A percentile compares a stretch with the other conserved stretches of the same genome.
These are phyloP conservation scores for Amiota mariae DNA, from an alignment of 2,888 invertebrate genomes.

Conservation along the genomic window DNA sequence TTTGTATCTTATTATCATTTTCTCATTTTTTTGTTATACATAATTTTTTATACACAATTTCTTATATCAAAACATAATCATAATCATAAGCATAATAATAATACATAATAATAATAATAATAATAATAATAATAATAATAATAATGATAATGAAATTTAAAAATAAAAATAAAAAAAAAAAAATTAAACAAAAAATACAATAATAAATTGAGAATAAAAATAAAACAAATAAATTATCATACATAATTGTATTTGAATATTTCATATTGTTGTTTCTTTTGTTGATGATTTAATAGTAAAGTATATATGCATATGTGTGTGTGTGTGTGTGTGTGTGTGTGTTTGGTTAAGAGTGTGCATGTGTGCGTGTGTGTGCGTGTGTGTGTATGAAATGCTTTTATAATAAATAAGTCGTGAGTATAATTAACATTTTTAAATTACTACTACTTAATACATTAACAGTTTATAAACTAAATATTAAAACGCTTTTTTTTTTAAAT, in stretches of 20 bases:
- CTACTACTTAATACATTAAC: slow-evolving; percentile 10
- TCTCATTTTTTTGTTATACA: slow-evolving; percentile 22
- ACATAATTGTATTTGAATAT: slow-evolving; percentile 29
- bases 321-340: slow-evolving; percentile 31
- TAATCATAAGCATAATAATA: not conserved
- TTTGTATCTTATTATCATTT: slow-evolving; percentile 20
- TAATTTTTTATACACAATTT: not conserved
- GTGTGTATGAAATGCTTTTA: slow-evolving; percentile 26
- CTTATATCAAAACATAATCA: slow-evolving; percentile 27
- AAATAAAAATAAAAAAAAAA: slow-evolving; percentile 37
- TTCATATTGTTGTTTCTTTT: slow-evolving; percentile 21
- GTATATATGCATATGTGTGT: slow-evolving; percentile 13
- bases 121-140: slow-evolving; percentile 25
- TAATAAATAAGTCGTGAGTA: slow-evolving; percentile 43
- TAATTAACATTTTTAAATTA: slow-evolving; percentile 6
- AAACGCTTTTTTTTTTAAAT: not conserved
- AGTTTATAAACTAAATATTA: not conserved
- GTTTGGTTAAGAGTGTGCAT: slow-evolving; percentile 5
- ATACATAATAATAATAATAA: not conserved
- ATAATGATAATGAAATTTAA: slow-evolving; percentile 38
- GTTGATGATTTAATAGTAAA: not conserved
- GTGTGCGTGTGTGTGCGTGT: slow-evolving; percentile 21
- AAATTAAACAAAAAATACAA: slow-evolving; percentile 42
- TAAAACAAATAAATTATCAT: not conserved
- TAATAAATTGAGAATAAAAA: not conserved